A percentile compares a stretch with the other conserved stretches of the same genome.
Evolutionary conservation across 2,888 invertebrate species (phyloP).

Genomic region (Ligdia adustata): DNA sequence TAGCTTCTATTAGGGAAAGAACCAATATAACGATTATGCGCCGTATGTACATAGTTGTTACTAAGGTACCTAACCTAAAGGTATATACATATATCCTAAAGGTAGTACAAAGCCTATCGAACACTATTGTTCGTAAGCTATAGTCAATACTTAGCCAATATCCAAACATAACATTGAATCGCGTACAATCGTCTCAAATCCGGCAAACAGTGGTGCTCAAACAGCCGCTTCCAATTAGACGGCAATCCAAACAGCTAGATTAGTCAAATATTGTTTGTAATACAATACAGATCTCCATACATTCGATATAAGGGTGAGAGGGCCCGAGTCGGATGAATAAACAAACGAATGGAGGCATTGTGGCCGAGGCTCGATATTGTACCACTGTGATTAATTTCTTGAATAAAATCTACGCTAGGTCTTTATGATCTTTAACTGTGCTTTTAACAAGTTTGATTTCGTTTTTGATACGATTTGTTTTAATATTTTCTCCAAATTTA

Average conservation of each 20-base stretch:
- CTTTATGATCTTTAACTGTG: background rate
- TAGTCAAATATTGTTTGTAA: slow-evolving; percentile 73
- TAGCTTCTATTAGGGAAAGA: too few species aligned
- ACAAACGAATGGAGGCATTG: slow-evolving; percentile 30
- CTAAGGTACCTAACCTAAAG: too few species aligned
- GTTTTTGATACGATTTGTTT: too few species aligned
- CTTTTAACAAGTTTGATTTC: too few species aligned
- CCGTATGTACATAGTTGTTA: too few species aligned
- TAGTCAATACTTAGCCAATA: slow-evolving; percentile 30
- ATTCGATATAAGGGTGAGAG: slow-evolving; percentile 61
- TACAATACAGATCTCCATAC: slow-evolving; percentile 72
- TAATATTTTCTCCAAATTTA: too few species aligned
- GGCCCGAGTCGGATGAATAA: slow-evolving; percentile 38
- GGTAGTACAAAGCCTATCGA: background rate
- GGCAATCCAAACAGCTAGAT: slow-evolving; percentile 65
- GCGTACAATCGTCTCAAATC: slow-evolving; percentile 36
- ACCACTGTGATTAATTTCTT: slow-evolving; percentile 16
- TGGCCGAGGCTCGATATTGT: slow-evolving; percentile 14
- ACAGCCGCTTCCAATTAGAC: slow-evolving; percentile 63
- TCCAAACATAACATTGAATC: slow-evolving; percentile 28
- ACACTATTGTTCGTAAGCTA: slow-evolving; percentile 17
- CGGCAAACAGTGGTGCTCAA: slow-evolving; percentile 36
- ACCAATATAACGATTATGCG: too few species aligned
- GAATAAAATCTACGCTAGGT: slow-evolving; percentile 5
- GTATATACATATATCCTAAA: too few species aligned